Base-by-base conservation (phyloP, 1,140 invertebrate genomes). In the Triops longicaudatus region DNA sequence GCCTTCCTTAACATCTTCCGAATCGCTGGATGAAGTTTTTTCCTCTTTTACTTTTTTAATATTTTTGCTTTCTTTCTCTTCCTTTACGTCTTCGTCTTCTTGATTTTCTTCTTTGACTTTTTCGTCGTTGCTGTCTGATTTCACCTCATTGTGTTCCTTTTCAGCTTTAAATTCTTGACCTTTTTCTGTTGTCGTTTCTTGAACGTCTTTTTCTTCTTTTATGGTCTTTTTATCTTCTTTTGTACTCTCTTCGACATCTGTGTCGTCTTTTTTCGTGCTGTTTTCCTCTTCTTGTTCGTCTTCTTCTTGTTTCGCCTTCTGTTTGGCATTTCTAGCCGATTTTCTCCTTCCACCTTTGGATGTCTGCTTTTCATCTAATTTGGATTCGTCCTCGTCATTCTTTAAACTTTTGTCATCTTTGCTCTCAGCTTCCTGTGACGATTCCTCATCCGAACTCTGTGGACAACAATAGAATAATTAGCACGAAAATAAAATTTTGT, bases 61-160 rank as follows among this genome's bases (percentile, higher is more conserved):
- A 26, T 72, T 43, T 63, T 76, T 14, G 22, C 26, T 31, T 75
- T 75, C 43, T 11, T 27, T 72, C 22, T 77, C 76, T 72, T 77
- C 26, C 7, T 71, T 72, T n/a, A 72, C 76, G 26, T 77, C 63
- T 63, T 41, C 31, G 9, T 10, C 27, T 26, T 77, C n/a, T 72
- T 77, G 27, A 10, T 71, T 72, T n/a, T 77, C 76, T 72, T 77
- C 63, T 63, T 41, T 72, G 9, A 26, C 27, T 26, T 77, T n/a
- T 26, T 72, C 76, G 37, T 1, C 27, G 26, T 77, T 42, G 31
- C n/a, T 44, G 1, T 44, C 43, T 63, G 14, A 10, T 27, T 43
- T 26, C 26, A 72, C 27, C n/a, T 77, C 76, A 28, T 14, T 41
- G 14, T n/a, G 14, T 26, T 77, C 76, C 17, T 26, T 77, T 26